A percentile compares a stretch with the other conserved stretches of the same genome.
Evolutionary conservation across 2,113 vertebrate genomes (phyloP).

Genomic region (Strix uralensis): DNA sequence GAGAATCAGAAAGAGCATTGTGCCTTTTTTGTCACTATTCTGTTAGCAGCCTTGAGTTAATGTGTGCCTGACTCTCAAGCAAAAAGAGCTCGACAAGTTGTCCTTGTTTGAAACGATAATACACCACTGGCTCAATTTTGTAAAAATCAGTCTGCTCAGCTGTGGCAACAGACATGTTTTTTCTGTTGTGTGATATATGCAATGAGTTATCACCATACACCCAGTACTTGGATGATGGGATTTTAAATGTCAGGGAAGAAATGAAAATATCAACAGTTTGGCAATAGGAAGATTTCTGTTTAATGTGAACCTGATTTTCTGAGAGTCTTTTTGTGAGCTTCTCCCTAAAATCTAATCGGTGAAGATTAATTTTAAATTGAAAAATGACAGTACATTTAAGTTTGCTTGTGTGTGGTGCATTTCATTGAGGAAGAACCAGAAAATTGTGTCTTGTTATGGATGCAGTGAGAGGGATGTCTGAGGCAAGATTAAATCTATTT

Average conservation of each 20-base stretch:
- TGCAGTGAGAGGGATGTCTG: neutral
- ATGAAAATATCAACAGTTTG: conserved; percentile 62
- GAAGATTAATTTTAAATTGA: conserved; percentile 15
- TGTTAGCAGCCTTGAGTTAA: conserved; percentile 34
- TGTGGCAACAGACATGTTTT: conserved; percentile 49
- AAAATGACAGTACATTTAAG: neutral
- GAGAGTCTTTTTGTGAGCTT: conserved; percentile 5
- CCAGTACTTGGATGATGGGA: conserved; percentile 26
- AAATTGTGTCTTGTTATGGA: neutral
- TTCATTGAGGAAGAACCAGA: neutral
- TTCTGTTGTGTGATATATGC: conserved; percentile 33
- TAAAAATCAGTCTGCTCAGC: conserved; percentile 57
- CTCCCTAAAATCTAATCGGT: neutral
- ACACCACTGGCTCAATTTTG: conserved; percentile 35
- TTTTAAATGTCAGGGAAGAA: conserved; percentile 70
- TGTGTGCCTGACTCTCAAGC: conserved; percentile 38
- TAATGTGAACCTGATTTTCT: conserved; percentile 14
- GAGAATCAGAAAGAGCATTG: conserved; percentile 37
- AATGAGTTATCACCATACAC: conserved; percentile 8
- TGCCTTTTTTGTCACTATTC: conserved; percentile 53
- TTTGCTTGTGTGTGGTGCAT: neutral
- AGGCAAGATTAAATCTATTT: neutral
- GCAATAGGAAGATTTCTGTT: conserved; percentile 25
- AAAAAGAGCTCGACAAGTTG: conserved; percentile 9
- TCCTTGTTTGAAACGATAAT: conserved; percentile 43